These are phyloP conservation scores for Silurus asotus DNA, from an alignment of 2,113 vertebrate species.

Conservation along the genomic window DNA sequence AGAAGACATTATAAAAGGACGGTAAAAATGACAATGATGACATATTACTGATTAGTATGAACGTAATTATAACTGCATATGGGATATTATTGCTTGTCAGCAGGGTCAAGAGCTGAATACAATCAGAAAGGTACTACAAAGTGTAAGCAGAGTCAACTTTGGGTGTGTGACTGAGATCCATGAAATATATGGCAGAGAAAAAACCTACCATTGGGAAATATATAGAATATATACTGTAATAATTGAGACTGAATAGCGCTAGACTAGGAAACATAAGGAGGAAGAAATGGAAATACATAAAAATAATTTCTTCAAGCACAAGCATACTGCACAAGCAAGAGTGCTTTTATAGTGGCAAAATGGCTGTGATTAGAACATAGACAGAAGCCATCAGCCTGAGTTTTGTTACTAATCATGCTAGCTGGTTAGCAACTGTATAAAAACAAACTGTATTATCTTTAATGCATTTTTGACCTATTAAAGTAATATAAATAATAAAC, in stretches of 20 bases:
- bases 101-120: slow-evolving; percentile 6
- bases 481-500: not conserved
- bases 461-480: not conserved
- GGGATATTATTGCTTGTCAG: not conserved
- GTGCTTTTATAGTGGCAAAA: not conserved
- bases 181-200: not conserved
- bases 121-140: not conserved
- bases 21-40: not conserved
- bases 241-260: not conserved
- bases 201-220: not conserved
- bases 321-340: not conserved
- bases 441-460: not conserved
- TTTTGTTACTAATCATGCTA: not conserved
- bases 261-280: not conserved
- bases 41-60: slow-evolving; percentile 6
- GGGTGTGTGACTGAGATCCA: not conserved
- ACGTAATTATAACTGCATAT: not conserved
- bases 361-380: not conserved
- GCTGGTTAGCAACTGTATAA: not conserved
- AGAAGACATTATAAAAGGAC: not conserved
- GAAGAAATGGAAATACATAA: not conserved
- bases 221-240: not conserved
- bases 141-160: not conserved
- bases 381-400: too few relatives aligned
- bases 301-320: not conserved